These are phyloP conservation scores for Pelvicachromis taeniatus DNA, from an alignment of 2,113 vertebrate genomes.

Conservation along the genomic window DNA sequence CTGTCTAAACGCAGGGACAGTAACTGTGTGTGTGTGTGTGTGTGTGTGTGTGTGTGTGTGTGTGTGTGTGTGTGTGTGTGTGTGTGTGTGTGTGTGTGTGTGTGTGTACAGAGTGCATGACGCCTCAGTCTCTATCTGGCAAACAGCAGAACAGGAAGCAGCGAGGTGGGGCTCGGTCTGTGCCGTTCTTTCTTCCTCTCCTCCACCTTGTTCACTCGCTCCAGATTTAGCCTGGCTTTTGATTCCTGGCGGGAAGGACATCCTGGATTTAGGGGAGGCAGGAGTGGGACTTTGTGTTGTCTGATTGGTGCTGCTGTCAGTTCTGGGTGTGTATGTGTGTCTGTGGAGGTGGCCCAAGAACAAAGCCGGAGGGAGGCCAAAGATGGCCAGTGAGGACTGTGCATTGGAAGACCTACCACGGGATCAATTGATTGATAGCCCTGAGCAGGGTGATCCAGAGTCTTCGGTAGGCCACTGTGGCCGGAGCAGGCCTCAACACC, in stretches of 20 bases:
- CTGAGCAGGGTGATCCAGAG: constrained; percentile 53
- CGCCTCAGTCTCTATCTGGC: constrained; percentile 53
- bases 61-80: neutral
- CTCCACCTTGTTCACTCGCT: constrained; percentile 45
- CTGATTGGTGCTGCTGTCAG: constrained; percentile 12
- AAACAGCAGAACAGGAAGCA: constrained; percentile 68
- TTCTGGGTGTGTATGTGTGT: constrained; percentile 1
- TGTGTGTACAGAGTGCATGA: constrained; percentile 44
- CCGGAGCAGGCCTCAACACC: neutral
- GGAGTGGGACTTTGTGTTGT: constrained; percentile 11
- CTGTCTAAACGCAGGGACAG: too few species aligned
- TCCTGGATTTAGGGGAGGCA: constrained; percentile 55
- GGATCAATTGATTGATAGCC: constrained; percentile 26
- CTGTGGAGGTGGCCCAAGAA: neutral
- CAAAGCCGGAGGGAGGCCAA: constrained; percentile 23
- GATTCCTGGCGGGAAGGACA: constrained; percentile 57
- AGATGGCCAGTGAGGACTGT: constrained; percentile 60
- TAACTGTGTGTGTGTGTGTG: neutral
- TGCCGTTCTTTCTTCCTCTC: constrained; percentile 51
- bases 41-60: neutral
- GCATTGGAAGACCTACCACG: constrained; percentile 23
- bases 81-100: neutral
- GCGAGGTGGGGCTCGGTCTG: constrained; percentile 49
- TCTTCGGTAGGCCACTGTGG: constrained; percentile 45
- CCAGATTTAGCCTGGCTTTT: constrained; percentile 37